Evolutionary conservation across 1,140 invertebrate species (phyloP), one percentile per base, ranked within the genome.

Genomic region (Zaprionus capensis): DNA sequence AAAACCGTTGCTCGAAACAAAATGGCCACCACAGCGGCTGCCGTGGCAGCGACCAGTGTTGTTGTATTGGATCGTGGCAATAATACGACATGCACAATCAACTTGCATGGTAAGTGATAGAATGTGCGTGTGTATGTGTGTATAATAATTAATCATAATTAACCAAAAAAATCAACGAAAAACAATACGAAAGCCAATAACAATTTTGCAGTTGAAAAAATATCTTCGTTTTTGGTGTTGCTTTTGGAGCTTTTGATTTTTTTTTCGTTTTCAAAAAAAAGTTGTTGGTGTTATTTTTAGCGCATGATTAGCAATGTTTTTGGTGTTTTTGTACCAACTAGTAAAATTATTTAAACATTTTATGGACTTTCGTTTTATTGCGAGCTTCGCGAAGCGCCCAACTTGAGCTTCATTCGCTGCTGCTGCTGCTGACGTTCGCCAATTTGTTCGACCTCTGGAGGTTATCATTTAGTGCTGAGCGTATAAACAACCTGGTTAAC

Each of bases 11-110:
- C 59, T 36, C 14, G 14, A 67, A 76, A 74, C 41, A 73, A 90
- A 81, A 80, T 91, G 76, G 88, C 82, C 79, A 87, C 76, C 61
- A 85, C 83, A 65, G 91, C 91, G 76, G 80, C 76, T 66, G 96
- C 96, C 95, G 96, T 96, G 96, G 96, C 96, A 87, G 96, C 96
- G 94, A 98, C 97, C 81, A 97, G 96, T 95, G 97, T 98, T 94
- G 97, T 98, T 92, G 96, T 98, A 91, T 95, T 98, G 91, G 97
- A 98, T 94, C 96, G 97, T 93, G 97, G 97, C 93, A 98, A 98
- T 94, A 98, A 98, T 94, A 98, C 97, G 93, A 98, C 97, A 92
- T 98, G 97, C 94, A 98, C 97, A 90, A 97, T 98, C 93, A 98
- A 98, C 95, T 95, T 98, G 94, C 97, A 98, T 94, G 97, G 97